Base-by-base conservation (phyloP, 2,797 vertebrate genomes). In the Hoplostethus mediterraneus region DNA sequence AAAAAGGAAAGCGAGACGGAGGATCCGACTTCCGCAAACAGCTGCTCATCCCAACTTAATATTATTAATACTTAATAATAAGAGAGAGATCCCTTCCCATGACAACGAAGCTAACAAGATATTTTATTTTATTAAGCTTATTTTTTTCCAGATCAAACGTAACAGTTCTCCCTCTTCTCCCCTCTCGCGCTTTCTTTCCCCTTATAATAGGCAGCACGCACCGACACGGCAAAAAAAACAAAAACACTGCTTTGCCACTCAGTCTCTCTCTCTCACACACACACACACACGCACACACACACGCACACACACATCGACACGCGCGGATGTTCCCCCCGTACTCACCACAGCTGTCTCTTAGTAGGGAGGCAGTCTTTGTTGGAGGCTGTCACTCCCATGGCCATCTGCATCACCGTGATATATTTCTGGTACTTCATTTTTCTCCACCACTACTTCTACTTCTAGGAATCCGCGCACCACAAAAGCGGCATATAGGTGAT, bases 351-450 rank as follows among this genome's bases (percentile, higher is more conserved):
- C 95, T 94, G 96, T 94, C 97, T 95, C 93, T 98, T 98, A 69
- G 91, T 80, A 87, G 97, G 98, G 90, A 98, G 95, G 75, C 97
- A 96, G 92, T 97, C 97, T 95, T 97, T 96, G 96, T 98, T 98
- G 92, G 97, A 97, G 85, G 98, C 97, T 92, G 97, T 98, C 94
- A 99, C 97, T 94, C 97, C 98, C 95, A 98, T 96, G 90, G 98
- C 97, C 97, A 99, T 98, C 96, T 98, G 98, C 96, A 99, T 96
- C 92, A 99, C 97, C 87, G 97, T 98, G 93, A 99, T 97, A 88
- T 99, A 99, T 94, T 99, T 99, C 96, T 99, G 98, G 93, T 99
- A 99, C 95, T 97, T 98, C 98, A 99, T 99, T 73, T 89, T 95
- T 94, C 21, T 94, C 94, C 90, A 84, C 92, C n/a, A 71, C 31